Conservation (phyloP, 2,888 invertebrate genomes). For the Sarcophaga rosellei region DNA sequence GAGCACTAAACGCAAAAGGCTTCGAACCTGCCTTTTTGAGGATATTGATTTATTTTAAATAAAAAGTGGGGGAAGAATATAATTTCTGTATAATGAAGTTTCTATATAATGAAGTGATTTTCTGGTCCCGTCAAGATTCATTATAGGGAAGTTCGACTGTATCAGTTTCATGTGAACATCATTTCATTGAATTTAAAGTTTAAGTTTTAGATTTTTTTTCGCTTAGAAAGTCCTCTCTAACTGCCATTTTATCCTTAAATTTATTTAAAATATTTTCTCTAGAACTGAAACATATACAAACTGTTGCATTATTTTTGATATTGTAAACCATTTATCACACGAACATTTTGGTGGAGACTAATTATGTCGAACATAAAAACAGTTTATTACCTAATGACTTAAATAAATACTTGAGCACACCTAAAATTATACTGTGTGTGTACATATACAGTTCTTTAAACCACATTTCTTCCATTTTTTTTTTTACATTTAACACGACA, state of each 20-base stretch:
- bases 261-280: too few relatives aligned
- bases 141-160: constrained; percentile 24
- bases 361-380: constrained; percentile 64
- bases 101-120: constrained; percentile 34
- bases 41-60: too few relatives aligned
- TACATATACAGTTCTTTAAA: not conserved
- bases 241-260: too few relatives aligned
- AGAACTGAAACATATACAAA: not conserved
- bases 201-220: too few relatives aligned
- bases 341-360: constrained; percentile 47
- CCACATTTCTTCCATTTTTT: constrained; percentile 7
- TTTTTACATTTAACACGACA: constrained; percentile 43
- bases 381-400: constrained; percentile 68
- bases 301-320: constrained; percentile 28
- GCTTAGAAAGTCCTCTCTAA: too few relatives aligned
- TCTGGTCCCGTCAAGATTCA: constrained; percentile 31
- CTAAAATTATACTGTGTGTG: constrained; percentile 53
- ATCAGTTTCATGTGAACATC: too few relatives aligned
- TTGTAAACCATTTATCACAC: constrained; percentile 55
- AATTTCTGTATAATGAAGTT: constrained; percentile 16
- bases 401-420: constrained; percentile 64
- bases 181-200: too few relatives aligned
- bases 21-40: too few relatives aligned
- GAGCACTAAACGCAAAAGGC: too few relatives aligned
- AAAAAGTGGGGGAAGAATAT: too few relatives aligned